phyloP scores from a whole-genome alignment of 2,113 vertebrate genomes.

The Neogobius melanostomus region DNA sequence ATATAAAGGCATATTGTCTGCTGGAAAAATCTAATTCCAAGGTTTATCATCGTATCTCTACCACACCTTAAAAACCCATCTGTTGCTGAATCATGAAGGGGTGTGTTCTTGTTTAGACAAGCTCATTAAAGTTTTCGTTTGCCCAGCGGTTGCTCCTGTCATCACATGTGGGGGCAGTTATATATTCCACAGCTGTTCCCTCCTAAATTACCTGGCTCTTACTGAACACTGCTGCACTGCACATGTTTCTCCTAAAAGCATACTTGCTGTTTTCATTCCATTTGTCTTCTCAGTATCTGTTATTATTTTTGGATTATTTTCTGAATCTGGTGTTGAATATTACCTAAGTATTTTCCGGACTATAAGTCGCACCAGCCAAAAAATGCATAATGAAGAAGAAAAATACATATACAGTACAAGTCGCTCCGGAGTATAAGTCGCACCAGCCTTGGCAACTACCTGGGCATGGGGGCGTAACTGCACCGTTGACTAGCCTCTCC shows the following conservation, averaged over 20 bases:
- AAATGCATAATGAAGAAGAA: too few species aligned
- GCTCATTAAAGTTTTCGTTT: slow-evolving; percentile 8
- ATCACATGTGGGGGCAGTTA: slow-evolving; percentile 54
- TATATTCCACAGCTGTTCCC: slow-evolving; percentile 42
- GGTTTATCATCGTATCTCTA: neutral
- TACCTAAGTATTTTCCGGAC: too few species aligned
- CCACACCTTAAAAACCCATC: neutral
- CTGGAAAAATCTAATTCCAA: neutral
- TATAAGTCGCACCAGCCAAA: too few species aligned
- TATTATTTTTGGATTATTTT: slow-evolving; percentile 24
- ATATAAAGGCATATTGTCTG: too few species aligned
- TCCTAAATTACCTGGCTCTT: slow-evolving; percentile 20
- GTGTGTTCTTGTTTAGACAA: neutral
- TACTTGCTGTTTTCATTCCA: slow-evolving; percentile 19
- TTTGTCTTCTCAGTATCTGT: slow-evolving; percentile 24
- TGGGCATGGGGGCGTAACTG: too few species aligned
- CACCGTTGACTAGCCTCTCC: too few species aligned
- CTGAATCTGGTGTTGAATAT: too few species aligned
- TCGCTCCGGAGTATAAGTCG: too few species aligned
- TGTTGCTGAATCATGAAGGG: neutral
- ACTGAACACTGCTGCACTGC: slow-evolving; percentile 12
- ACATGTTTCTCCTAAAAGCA: slow-evolving; percentile 25
- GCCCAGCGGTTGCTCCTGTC: slow-evolving; percentile 10
- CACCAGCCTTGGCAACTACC: too few species aligned
- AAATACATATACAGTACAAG: too few species aligned